These are phyloP conservation scores for Poecilia velifera DNA, from an alignment of 2,797 vertebrate species.

Conservation along the genomic window DNA sequence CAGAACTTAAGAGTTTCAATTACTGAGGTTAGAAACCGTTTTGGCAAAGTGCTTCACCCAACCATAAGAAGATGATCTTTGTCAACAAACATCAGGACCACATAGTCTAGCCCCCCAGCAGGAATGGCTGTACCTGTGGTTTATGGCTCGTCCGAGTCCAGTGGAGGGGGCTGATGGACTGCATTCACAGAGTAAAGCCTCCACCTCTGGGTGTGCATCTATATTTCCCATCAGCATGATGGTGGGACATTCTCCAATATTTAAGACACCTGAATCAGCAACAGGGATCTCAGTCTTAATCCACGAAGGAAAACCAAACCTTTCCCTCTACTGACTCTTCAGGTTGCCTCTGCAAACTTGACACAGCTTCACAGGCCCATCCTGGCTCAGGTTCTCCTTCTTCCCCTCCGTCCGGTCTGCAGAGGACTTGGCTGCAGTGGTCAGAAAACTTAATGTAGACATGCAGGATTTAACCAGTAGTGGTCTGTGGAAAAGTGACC, in stretches of 20 bases:
- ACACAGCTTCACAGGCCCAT: not conserved
- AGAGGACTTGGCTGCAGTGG: not conserved
- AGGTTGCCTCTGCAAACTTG: not conserved
- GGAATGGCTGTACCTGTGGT: not conserved
- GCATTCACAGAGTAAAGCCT: not conserved
- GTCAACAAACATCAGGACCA: not conserved
- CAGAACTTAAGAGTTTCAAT: not conserved
- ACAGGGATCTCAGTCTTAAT: not conserved
- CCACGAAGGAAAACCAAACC: not conserved
- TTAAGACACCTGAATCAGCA: not conserved
- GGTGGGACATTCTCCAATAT: not conserved
- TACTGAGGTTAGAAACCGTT: not conserved
- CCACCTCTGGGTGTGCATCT: not conserved
- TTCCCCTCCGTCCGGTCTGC: not conserved
- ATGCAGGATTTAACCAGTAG: not conserved
- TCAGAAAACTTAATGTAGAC: not conserved
- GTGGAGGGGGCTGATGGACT: constrained; percentile 2
- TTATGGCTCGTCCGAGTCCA: not conserved
- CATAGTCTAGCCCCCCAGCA: not conserved
- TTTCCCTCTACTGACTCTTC: not conserved
- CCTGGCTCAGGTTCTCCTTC: not conserved
- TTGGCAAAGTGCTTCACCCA: not conserved
- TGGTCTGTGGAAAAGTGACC: too few relatives aligned
- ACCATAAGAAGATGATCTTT: not conserved
- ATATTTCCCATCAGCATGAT: not conserved